These are phyloP conservation scores for Folsomia candida DNA, from an alignment of 2,888 invertebrate species.

Conservation along the genomic window DNA sequence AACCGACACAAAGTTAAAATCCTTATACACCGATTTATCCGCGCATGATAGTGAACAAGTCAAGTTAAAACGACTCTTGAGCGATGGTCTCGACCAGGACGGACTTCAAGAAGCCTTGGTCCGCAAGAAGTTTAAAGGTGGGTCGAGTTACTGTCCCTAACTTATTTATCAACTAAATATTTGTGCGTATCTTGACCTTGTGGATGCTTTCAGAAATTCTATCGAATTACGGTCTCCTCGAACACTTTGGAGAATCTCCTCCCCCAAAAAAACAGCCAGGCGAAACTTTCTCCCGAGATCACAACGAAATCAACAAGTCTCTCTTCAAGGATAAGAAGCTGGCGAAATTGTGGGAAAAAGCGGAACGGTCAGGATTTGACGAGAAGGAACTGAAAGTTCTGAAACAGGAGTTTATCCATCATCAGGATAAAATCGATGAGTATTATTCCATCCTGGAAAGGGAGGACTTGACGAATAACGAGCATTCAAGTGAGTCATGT, in stretches of 20 bases:
- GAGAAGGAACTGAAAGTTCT: conserved; percentile 76
- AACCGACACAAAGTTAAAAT: conserved; percentile 78
- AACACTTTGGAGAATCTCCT: conserved; percentile 70
- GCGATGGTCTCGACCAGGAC: conserved; percentile 81
- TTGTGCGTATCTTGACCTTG: background rate
- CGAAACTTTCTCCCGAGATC: conserved; percentile 50
- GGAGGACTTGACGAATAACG: conserved; percentile 61
- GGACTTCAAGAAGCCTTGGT: conserved; percentile 78
- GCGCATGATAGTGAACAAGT: conserved; percentile 91
- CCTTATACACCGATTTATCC: conserved; percentile 81
- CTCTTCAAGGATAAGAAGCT: conserved; percentile 86
- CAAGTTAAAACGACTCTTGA: conserved; percentile 73
- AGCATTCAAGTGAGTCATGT: conserved; percentile 11
- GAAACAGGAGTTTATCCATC: conserved; percentile 84
- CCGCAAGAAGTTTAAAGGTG: conserved; percentile 72
- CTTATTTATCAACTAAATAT: background rate
- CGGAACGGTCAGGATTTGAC: conserved; percentile 67
- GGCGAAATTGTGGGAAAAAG: conserved; percentile 85
- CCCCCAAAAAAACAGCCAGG: conserved; percentile 60
- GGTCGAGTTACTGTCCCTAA: background rate
- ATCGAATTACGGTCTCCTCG: conserved; percentile 73
- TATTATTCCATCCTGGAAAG: conserved; percentile 77
- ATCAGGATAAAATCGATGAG: conserved; percentile 88
- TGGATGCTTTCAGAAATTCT: conserved; percentile 72
- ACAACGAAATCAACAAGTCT: conserved; percentile 64